Evolutionary conservation across 1,140 invertebrate genomes (phyloP), one percentile per base, ranked within the genome.

Genomic region (Elymnias hypermnestra): DNA sequence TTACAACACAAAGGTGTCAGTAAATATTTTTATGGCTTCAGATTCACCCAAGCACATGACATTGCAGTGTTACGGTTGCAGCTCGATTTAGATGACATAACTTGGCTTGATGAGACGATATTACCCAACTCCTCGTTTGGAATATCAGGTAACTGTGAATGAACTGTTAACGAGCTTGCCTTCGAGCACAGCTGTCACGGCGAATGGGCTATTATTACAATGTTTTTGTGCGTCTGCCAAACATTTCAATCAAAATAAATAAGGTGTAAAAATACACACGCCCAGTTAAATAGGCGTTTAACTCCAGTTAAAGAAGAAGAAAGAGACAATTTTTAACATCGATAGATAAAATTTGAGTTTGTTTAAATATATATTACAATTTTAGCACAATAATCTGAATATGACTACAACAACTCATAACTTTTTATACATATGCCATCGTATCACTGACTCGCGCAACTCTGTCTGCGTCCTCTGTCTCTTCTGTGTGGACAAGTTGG

Each of bases 101-200:
- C 36, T 1, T 70, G 64, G 67, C 43, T 73, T 19, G 59, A 63
- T 14, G 53, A 53, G 35, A 41, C 31, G n/a, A 35, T 73, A 28
- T 55, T 84, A 55, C 81, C 81, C n/a, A 42, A 51, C 19, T 69
- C 59, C 3, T 72, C 70, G 5, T 78, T 82, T 18, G 79, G 75
- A 38, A 26, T 79, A 60, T 72, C 75, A 63, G 76, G 79, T 82
- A 61, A 59, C 41, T 53, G 50, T 61, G 53, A 57, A 61, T 61
- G 58, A 61, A 61, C 53, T 57, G 42, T 25, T 50, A 57, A 50
- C 35, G 28, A 53, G 44, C 25, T 37, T 33, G 26, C 55, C 51
- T 52, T 51, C 39, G 38, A 44, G 18, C 38, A 41, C 5, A 43
- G 26, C 35, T 61, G 50, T 57, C 53, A 41, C 43, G 37, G 42